Percentiles rank a stretch among this genome's conserved stretches.
phyloP scores from a whole-genome alignment of 2,113 vertebrate genomes.

The Poeciliopsis retropinna region DNA sequence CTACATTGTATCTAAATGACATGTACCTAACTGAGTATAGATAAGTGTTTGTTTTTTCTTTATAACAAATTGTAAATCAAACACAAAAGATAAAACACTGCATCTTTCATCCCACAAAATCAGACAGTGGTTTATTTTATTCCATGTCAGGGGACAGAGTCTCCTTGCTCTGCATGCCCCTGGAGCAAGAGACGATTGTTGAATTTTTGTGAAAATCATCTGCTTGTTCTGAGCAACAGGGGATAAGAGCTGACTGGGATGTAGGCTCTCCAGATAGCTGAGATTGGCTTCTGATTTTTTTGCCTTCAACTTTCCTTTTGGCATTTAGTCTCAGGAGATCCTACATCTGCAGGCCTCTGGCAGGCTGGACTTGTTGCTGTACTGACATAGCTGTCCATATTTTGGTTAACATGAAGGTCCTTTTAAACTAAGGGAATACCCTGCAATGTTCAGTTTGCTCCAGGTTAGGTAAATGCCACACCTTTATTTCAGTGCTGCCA shows the following conservation, averaged over 20 bases:
- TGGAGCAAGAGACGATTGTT: slow-evolving; percentile 67
- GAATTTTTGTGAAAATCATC: slow-evolving; percentile 70
- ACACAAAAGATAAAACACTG: slow-evolving; percentile 20
- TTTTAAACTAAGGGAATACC: not conserved
- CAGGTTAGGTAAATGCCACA: slow-evolving; percentile 42
- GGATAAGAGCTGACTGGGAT: slow-evolving; percentile 66
- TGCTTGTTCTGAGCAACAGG: slow-evolving; percentile 68
- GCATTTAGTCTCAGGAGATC: slow-evolving; percentile 61
- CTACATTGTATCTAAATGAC: no score
- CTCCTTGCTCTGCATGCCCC: slow-evolving; percentile 62
- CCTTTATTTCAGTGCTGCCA: slow-evolving; percentile 51
- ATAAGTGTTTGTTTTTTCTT: not conserved
- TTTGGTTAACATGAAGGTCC: slow-evolving; percentile 1
- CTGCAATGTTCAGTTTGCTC: not conserved
- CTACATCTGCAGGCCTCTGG: slow-evolving; percentile 40
- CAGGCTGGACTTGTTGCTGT: slow-evolving; percentile 49
- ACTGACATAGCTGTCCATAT: slow-evolving; percentile 40
- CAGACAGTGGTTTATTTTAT: slow-evolving; percentile 45
- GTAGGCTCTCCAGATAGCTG: slow-evolving; percentile 67
- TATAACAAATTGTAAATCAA: not conserved
- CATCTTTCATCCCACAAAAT: slow-evolving; percentile 34
- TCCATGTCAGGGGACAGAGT: slow-evolving; percentile 53
- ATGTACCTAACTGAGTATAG: no score
- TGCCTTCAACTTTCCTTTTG: slow-evolving; percentile 69
- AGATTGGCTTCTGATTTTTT: slow-evolving; percentile 66